These are phyloP conservation scores for Meteorus sp. DNA, from an alignment of 1,140 invertebrate species.

Conservation along the genomic window DNA sequence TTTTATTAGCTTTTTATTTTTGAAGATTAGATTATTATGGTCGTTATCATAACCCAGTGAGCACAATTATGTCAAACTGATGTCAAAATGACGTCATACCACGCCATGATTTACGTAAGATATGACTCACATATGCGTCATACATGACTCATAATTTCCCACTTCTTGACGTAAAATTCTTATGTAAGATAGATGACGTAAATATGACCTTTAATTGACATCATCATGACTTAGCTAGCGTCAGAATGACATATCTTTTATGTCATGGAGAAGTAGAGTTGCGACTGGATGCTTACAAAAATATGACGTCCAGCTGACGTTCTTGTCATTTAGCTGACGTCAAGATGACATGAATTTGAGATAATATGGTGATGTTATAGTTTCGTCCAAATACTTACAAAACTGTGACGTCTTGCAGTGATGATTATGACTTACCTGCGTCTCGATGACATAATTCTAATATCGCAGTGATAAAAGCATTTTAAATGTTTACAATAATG, in stretches of 20 bases:
- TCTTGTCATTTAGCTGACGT: slow-evolving; percentile 1
- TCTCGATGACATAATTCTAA: slow-evolving; percentile 3
- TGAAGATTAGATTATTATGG: too few relatives aligned
- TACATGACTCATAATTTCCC: background rate
- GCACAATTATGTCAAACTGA: background rate
- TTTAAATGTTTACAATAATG: slow-evolving; percentile 5
- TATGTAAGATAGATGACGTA: slow-evolving; percentile 6
- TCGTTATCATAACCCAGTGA: background rate
- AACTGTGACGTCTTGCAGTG: background rate
- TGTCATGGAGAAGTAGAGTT: slow-evolving; percentile 3
- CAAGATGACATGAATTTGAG: slow-evolving; percentile 6
- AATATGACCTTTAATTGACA: slow-evolving; percentile 1
- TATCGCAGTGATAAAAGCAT: background rate
- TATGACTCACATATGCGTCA: too few relatives aligned
- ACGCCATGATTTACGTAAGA: slow-evolving; percentile 1
- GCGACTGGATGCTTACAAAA: slow-evolving; percentile 3
- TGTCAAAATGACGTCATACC: background rate
- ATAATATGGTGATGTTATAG: background rate
- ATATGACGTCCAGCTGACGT: slow-evolving; percentile 8
- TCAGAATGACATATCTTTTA: background rate
- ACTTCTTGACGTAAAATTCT: slow-evolving; percentile 1
- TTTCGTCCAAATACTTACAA: slow-evolving; percentile 7
- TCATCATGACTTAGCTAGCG: slow-evolving; percentile 4
- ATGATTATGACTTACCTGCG: background rate
- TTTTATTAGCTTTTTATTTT: too few relatives aligned